Percentiles rank a stretch among this genome's conserved stretches.
These are phyloP conservation scores for Bibio marci DNA, from an alignment of 2,888 invertebrate species.

Conservation along the genomic window DNA sequence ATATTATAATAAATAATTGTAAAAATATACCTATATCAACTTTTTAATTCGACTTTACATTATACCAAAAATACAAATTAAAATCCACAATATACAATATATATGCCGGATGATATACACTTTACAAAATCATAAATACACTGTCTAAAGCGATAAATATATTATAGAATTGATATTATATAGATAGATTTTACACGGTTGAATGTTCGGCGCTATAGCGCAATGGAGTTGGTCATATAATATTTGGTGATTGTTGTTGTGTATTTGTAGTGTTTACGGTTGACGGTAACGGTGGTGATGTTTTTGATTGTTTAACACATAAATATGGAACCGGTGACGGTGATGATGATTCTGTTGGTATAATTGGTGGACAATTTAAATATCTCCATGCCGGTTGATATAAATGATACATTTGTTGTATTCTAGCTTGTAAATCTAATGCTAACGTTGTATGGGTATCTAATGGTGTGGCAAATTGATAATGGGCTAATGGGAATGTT, in stretches of 20 bases:
- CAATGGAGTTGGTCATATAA: slow-evolving; percentile 31
- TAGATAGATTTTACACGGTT: no score
- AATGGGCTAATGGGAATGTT: slow-evolving; percentile 16
- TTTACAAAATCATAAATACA: no score
- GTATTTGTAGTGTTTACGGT: not conserved
- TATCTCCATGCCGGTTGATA: slow-evolving; percentile 30
- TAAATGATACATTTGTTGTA: slow-evolving; percentile 27
- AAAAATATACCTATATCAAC: no score
- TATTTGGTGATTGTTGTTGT: slow-evolving; percentile 16
- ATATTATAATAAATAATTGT: no score
- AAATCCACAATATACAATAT: no score
- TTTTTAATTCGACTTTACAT: no score
- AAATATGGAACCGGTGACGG: slow-evolving; percentile 18
- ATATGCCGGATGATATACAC: no score
- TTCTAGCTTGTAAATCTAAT: slow-evolving; percentile 27
- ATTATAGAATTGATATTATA: no score
- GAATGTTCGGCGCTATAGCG: slow-evolving; percentile 23
- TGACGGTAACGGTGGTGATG: slow-evolving; percentile 16
- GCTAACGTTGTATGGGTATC: slow-evolving; percentile 29
- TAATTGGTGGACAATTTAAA: slow-evolving; percentile 23
- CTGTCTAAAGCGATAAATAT: no score
- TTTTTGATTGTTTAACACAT: slow-evolving; percentile 26
- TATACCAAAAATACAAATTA: no score
- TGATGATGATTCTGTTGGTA: slow-evolving; percentile 27
- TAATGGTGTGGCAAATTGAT: slow-evolving; percentile 15